phyloP scores from a whole-genome alignment of 2,888 invertebrate genomes.

The Phytoseiulus persimilis region DNA sequence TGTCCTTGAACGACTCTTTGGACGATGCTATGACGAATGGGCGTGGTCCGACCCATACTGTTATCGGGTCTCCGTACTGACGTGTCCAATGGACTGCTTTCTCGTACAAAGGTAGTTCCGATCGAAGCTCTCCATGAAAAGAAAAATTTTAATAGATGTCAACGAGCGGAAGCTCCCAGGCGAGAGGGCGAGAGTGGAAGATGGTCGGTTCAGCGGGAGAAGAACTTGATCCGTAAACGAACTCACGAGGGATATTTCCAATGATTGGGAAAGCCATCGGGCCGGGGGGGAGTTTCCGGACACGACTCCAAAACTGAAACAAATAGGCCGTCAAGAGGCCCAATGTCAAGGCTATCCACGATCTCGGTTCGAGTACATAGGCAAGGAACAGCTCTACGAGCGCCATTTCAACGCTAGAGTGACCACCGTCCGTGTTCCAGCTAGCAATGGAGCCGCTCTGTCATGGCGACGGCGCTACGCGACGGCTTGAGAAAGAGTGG shows the following conservation, averaged over 20 bases:
- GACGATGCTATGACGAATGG: neutral
- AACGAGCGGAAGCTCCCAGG: neutral
- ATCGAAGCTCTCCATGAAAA: neutral
- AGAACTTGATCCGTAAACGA: neutral
- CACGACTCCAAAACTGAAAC: neutral
- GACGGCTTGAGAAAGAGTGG: no score
- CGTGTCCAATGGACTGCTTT: neutral
- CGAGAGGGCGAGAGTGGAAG: no score
- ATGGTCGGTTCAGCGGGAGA: no score
- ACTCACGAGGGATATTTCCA: constrained; percentile 8
- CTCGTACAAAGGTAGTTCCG: neutral
- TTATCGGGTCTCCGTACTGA: neutral
- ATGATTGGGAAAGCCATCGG: neutral
- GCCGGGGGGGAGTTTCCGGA: neutral
- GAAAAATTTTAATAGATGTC: neutral
- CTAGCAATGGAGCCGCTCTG: no score
- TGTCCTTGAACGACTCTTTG: constrained; percentile 13
- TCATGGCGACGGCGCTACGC: no score
- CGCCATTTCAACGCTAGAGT: neutral
- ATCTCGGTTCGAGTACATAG: neutral
- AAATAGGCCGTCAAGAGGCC: neutral
- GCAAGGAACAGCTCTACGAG: neutral
- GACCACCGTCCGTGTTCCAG: no score
- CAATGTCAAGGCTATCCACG: neutral
- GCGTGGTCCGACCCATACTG: constrained; percentile 1